Percentiles rank a stretch among this genome's conserved stretches.
Evolutionary conservation across 2,888 invertebrate genomes (phyloP).

Genomic region (Hyposoter didymator): DNA sequence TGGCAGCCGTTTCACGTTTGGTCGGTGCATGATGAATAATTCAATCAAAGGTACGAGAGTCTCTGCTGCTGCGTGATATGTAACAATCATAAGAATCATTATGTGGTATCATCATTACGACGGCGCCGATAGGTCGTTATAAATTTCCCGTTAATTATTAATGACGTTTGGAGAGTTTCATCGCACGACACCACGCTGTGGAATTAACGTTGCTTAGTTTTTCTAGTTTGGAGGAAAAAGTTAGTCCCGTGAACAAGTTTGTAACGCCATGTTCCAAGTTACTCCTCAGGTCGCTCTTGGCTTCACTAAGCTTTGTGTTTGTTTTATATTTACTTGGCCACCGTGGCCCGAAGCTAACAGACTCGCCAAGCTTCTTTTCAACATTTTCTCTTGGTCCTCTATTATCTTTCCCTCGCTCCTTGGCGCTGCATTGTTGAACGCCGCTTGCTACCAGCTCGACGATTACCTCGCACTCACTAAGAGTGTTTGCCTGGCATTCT

Average conservation of each 20-base stretch:
- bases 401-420: slow-evolving; percentile 63
- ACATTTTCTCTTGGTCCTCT: slow-evolving; percentile 72
- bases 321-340: slow-evolving; percentile 72
- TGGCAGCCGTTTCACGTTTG: neutral
- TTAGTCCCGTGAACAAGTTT: neutral
- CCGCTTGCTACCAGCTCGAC: slow-evolving; percentile 69
- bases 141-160: neutral
- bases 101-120: slow-evolving; percentile 3
- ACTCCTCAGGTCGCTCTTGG: slow-evolving; percentile 57
- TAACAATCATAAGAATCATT: neutral
- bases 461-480: slow-evolving; percentile 71
- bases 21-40: neutral
- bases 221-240: neutral
- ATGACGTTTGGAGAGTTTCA: neutral
- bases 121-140: neutral
- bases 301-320: slow-evolving; percentile 59
- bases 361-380: slow-evolving; percentile 60
- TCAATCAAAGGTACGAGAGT: neutral
- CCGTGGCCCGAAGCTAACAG: slow-evolving; percentile 55
- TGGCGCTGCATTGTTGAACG: slow-evolving; percentile 69
- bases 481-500: slow-evolving; percentile 72
- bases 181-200: neutral
- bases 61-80: neutral
- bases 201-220: neutral
- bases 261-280: slow-evolving; percentile 37